These are phyloP conservation scores for Nycticryphes semicollaris DNA, from an alignment of 2,113 vertebrate species.

Conservation along the genomic window DNA sequence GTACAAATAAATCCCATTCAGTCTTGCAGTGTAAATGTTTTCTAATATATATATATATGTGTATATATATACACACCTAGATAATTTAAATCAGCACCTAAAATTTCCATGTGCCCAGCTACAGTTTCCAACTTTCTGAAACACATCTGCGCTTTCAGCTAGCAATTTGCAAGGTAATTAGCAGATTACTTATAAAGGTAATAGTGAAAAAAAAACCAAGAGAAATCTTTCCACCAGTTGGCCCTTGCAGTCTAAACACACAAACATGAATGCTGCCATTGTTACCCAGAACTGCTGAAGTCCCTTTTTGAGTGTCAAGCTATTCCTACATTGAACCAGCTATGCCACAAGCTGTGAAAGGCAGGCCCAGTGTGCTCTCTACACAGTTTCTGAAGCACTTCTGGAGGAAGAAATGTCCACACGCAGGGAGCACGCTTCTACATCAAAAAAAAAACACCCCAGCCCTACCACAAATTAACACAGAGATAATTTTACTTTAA, in stretches of 20 bases:
- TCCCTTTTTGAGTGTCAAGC: background rate
- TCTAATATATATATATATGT: too few relatives aligned
- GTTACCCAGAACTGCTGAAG: background rate
- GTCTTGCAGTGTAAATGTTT: background rate
- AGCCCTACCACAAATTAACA: background rate
- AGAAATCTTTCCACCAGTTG: background rate
- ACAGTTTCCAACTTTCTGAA: background rate
- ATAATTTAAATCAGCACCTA: background rate
- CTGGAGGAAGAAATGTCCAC: background rate
- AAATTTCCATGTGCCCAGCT: background rate
- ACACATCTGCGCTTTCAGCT: background rate
- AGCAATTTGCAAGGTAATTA: background rate
- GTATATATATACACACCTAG: background rate
- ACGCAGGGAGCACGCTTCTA: fast-evolving
- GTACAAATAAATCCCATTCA: background rate
- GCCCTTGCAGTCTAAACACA: background rate
- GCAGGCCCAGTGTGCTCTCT: background rate
- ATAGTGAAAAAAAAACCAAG: background rate
- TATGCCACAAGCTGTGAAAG: background rate
- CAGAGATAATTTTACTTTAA: background rate
- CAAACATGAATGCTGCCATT: conserved; percentile 18
- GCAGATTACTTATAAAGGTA: background rate
- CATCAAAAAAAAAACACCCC: background rate
- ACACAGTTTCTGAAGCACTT: background rate
- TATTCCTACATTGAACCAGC: background rate